Evolutionary conservation across 2,113 vertebrate species (phyloP).

Genomic region (Catharus fuscescens): DNA sequence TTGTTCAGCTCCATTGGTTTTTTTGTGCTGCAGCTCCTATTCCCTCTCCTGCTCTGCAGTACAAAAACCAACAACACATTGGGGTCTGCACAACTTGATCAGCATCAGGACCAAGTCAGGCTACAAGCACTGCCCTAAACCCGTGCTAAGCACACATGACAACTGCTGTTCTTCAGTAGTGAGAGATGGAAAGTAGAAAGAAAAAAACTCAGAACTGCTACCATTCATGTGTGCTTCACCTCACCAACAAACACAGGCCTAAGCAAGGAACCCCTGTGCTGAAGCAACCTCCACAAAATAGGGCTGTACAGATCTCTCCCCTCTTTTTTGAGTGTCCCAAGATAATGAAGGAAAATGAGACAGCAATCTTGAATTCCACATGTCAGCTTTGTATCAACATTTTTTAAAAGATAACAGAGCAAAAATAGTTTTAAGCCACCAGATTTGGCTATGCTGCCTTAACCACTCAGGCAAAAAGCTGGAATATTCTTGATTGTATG

Average conservation of each 20-base stretch:
- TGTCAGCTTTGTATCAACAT: not conserved
- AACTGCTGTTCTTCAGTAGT: not conserved
- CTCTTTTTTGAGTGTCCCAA: not conserved
- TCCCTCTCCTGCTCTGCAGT: not conserved
- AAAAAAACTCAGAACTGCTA: not conserved
- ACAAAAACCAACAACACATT: not conserved
- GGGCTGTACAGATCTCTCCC: accelerated
- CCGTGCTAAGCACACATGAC: not conserved
- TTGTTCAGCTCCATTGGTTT: not conserved
- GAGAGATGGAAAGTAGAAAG: not conserved
- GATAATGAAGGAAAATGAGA: not conserved
- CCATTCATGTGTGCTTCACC: not conserved
- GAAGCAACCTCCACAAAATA: not conserved
- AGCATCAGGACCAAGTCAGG: not conserved
- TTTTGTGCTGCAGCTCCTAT: not conserved
- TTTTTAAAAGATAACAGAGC: not conserved
- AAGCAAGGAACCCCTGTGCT: not conserved
- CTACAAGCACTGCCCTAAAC: not conserved
- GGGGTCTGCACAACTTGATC: not conserved
- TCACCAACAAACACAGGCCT: not conserved
- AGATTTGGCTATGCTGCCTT: not conserved
- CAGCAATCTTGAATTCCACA: not conserved
- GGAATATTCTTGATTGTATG: not conserved
- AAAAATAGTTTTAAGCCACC: not conserved
- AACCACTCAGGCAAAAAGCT: not conserved